A percentile compares a stretch with the other conserved stretches of the same genome.
phyloP scores from a whole-genome alignment of 2,888 invertebrate species.

The Acleris sparsana region DNA sequence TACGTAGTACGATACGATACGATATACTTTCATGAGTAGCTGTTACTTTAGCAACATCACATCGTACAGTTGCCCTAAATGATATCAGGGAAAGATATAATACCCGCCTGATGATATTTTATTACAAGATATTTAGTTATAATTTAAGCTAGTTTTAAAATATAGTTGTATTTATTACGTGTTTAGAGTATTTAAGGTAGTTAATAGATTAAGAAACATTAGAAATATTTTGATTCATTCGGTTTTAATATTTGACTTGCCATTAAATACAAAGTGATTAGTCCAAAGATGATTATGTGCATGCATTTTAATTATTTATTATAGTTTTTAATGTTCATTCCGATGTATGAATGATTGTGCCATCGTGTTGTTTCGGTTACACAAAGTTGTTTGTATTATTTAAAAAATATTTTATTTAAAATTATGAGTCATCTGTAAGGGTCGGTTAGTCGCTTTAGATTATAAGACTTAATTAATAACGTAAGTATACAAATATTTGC shows the following conservation, averaged over 20 bases:
- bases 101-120: conserved; percentile 16
- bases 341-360: conserved; percentile 48
- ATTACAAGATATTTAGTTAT: conserved; percentile 13
- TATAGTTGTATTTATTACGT: conserved; percentile 15
- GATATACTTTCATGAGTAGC: too few relatives aligned
- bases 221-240: conserved; percentile 1
- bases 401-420: conserved; percentile 5
- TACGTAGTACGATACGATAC: too few relatives aligned
- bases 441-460: too few relatives aligned
- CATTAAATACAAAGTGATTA: conserved; percentile 68
- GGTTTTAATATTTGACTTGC: conserved; percentile 54
- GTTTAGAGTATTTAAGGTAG: conserved; percentile 12
- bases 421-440: too few relatives aligned
- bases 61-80: background rate
- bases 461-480: too few relatives aligned
- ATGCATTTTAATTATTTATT: conserved; percentile 52
- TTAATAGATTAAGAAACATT: background rate
- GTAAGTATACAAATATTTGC: too few relatives aligned
- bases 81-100: conserved; percentile 13
- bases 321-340: conserved; percentile 26
- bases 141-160: conserved; percentile 9
- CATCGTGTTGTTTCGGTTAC: conserved; percentile 45
- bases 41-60: background rate
- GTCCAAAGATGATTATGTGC: conserved; percentile 65
- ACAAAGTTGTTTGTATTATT: conserved; percentile 15